Evolutionary conservation across 1,140 invertebrate species (phyloP).

Genomic region (Nymphalis io): DNA sequence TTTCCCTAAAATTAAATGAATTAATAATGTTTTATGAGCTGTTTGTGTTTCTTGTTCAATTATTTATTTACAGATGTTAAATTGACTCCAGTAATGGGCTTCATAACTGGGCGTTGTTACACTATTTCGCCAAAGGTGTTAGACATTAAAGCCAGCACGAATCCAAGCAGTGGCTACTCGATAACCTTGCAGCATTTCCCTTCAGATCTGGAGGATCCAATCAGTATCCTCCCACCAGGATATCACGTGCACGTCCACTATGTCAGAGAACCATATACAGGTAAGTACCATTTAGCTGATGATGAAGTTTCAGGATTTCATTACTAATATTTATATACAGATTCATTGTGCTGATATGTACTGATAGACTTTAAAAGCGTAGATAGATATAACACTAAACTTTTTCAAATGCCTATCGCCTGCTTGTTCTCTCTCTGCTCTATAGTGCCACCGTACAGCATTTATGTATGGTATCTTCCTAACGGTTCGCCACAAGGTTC

Average conservation of each 20-base stretch:
- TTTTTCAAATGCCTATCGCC: too few species aligned
- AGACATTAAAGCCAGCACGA: slow-evolving; percentile 43
- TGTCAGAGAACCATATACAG: slow-evolving; percentile 70
- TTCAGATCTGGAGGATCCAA: slow-evolving; percentile 49
- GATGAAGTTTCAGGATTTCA: too few species aligned
- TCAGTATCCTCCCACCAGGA: slow-evolving; percentile 61
- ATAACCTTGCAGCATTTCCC: slow-evolving; percentile 66
- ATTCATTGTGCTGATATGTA: too few species aligned
- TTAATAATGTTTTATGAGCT: too few species aligned
- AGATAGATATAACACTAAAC: too few species aligned
- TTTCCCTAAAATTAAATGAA: too few species aligned
- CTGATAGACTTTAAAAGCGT: too few species aligned
- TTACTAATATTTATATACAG: too few species aligned
- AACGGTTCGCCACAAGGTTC: too few species aligned
- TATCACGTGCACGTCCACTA: slow-evolving; percentile 78
- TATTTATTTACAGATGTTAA: slow-evolving; percentile 50
- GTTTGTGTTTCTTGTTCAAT: background rate
- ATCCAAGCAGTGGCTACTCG: slow-evolving; percentile 64
- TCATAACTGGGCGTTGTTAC: slow-evolving; percentile 79
- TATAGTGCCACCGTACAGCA: too few species aligned
- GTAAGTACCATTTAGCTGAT: slow-evolving; percentile 35
- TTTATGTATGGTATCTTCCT: too few species aligned
- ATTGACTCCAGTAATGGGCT: slow-evolving; percentile 70
- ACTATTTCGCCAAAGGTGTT: slow-evolving; percentile 76
- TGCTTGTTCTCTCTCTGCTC: too few species aligned